Conservation (phyloP, 1,140 invertebrate genomes). For the Apis mellifera region Amel_HAv3.1 CM009944.2:5127001-5127500, state of each 20-base stretch:
- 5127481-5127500: too few relatives aligned
- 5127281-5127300: background rate
- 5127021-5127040: background rate
- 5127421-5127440: background rate
- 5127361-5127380: background rate
- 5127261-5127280: background rate
- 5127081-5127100: background rate
- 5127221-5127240: too few relatives aligned
- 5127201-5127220: too few relatives aligned
- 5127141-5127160: background rate
- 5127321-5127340: background rate
- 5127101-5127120: background rate
- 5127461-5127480: too few relatives aligned
- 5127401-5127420: slow-evolving; percentile 6
- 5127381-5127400: background rate
- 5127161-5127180: background rate
- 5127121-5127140: background rate
- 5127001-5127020: background rate
- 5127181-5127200: too few relatives aligned
- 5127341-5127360: background rate
- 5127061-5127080: background rate
- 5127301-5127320: background rate
- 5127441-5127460: background rate
- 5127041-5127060: background rate
- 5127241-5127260: background rate